Base-by-base conservation (phyloP, 1,140 invertebrate genomes). In the Drosophila baimaii region DNA sequence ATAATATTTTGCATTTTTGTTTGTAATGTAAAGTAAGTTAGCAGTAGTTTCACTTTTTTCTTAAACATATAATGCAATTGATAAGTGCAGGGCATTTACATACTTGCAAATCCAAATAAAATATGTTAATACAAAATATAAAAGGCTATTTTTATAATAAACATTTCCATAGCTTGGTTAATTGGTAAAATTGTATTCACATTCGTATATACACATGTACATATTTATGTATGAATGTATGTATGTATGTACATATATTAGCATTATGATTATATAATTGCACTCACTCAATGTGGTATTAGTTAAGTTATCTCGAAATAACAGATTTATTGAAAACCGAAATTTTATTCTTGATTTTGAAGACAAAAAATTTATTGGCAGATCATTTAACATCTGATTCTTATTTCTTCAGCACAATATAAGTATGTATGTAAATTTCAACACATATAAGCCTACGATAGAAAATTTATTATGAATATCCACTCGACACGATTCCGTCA, bases 401-500 rank as follows among this genome's bases (percentile, higher is more conserved):
- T 75, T 90, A 66, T 90, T 90, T 85, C 70, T 81, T 73, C 54
- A 61, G 66, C 77, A 90, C 84, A 89, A 79, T 73, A 81, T 90
- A 78, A 68, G 74, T 82, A 79, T 84, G 83, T 86, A 88, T 89
- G 81, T 84, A 85, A 78, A 90, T 84, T 86, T 91, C 74, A 81
- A 82, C 90, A 91, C 79, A 91, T 81, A 79, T 72, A 91, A 91
- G 86, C 90, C 85, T 86, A 88, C 90, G 84, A 82, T 83, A 85
- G 90, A 91, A 81, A 91, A 91, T 91, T 91, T 91, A 91, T 91
- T 91, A 91, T 91, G 90, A 91, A 92, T 92, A 92, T 91, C 91
- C 91, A 92, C 91, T 92, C 91, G 91, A 92, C 91, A 92, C 91
- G 91, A 92, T 90, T 92, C 91, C 91, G 90, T 92, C 90, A 92